Conservation (phyloP, 2,113 vertebrate genomes). For the Alethe castanea region DNA sequence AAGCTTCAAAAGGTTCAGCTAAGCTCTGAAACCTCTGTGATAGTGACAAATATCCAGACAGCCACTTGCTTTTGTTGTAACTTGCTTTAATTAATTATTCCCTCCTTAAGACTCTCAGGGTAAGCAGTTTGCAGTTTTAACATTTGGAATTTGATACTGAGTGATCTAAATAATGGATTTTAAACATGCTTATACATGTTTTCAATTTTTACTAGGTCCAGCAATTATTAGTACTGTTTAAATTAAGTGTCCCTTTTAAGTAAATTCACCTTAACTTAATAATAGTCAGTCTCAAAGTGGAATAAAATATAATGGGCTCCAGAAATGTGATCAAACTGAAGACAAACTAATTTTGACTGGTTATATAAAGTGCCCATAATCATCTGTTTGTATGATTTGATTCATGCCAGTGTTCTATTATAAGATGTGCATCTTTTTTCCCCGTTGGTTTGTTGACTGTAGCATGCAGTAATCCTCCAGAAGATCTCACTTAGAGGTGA, state of each 20-base stretch:
- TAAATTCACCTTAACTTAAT: neutral
- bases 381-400: constrained; percentile 25
- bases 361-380: constrained; percentile 32
- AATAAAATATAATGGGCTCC: neutral
- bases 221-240: neutral
- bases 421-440: neutral
- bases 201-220: neutral
- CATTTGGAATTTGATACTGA: neutral
- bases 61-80: neutral
- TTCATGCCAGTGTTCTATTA: neutral
- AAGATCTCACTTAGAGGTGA: constrained; percentile 21
- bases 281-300: neutral
- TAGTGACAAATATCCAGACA: neutral
- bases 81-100: neutral
- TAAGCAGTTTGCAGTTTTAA: neutral
- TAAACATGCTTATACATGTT: neutral
- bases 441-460: neutral
- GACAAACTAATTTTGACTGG: constrained; percentile 8
- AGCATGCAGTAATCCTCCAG: constrained; percentile 4
- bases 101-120: neutral
- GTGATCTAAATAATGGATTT: neutral
- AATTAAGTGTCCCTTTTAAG: neutral
- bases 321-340: neutral
- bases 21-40: neutral
- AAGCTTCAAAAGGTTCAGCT: neutral